Evolutionary conservation across 1,140 invertebrate species (phyloP).

Genomic region (Euglossa dilemma): DNA sequence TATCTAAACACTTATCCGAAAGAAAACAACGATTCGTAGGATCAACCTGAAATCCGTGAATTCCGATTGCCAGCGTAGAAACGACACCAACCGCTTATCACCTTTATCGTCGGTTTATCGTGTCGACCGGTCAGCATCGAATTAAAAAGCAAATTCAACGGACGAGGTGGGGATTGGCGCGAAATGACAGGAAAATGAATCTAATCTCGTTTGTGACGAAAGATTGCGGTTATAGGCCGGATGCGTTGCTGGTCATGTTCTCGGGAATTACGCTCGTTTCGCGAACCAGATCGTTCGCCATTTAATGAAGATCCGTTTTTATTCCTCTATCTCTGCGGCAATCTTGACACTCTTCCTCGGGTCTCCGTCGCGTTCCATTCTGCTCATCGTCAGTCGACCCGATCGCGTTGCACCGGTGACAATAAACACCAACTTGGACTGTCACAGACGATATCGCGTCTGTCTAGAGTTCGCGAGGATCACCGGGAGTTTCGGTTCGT

Average conservation of each 20-base stretch:
- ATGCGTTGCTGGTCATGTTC: conserved; percentile 2
- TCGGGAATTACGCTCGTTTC: background rate
- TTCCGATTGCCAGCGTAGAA: background rate
- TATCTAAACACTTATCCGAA: too few relatives aligned
- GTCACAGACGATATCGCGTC: too few relatives aligned
- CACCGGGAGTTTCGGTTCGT: too few relatives aligned
- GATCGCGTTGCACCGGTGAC: too few relatives aligned
- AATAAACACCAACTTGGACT: too few relatives aligned
- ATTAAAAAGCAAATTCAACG: background rate
- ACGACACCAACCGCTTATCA: background rate
- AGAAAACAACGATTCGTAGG: background rate
- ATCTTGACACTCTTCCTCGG: too few relatives aligned
- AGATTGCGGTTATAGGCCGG: conserved; percentile 34
- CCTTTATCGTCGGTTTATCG: conserved; percentile 35
- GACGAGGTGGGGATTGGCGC: background rate
- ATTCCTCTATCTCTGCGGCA: too few relatives aligned
- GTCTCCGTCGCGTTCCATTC: too few relatives aligned
- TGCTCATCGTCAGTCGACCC: too few relatives aligned
- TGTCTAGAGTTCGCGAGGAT: too few relatives aligned
- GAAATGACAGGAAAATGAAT: too few relatives aligned
- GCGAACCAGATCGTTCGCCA: background rate
- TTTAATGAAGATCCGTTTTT: background rate
- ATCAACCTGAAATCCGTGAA: background rate
- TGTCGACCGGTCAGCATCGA: background rate
- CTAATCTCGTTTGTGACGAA: conserved; percentile 45